Evolutionary conservation across 2,888 invertebrate genomes (phyloP), one percentile per base, ranked within the genome.

Genomic region (Ditylenchus weischeri): DNA sequence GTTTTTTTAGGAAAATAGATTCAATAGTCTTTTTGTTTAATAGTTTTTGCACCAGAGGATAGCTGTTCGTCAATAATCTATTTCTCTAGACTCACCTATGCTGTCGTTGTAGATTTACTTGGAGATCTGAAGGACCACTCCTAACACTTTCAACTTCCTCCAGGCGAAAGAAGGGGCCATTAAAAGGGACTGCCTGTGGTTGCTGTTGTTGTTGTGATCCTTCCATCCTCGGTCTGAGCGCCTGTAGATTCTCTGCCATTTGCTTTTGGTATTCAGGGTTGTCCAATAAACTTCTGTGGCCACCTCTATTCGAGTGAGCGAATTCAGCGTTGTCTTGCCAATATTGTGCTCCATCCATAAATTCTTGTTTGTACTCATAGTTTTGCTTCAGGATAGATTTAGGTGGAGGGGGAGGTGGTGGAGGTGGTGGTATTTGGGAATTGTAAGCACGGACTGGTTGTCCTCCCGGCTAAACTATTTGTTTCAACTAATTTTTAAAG

Each of bases 161-260:
- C 18, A 81, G 63, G 50, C 75, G 71, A 71, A 81, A 81, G 69
- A 81, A 81, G n/a, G 81, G 81, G 0, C 81, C 81, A 62, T 82
- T 79, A 72, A 82, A 82, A n/a, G 73, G 76, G 29, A 69, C 65
- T 19, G 65, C 57, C 23, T 75, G 76, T 29, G 64, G 29, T 15
- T 43, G 43, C 43, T 8, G 43, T 15, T 13, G 43, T 43, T 3
- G 43, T 43, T 43, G 43, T 43, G 43, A 2, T 8, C 43, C 43
- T 8, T 13, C 43, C 15, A 19, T 50, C 18, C 35, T 64, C 50
- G 69, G 59, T 13, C 79, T 72, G 57, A 78, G 81, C 61, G 65
- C 72, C 60, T 75, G 75, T 49, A 81, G 72, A 62, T 81, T 81
- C 57, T 81, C 76, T 57, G 78, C 78, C 78, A 81, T 81, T 21